phyloP scores from a whole-genome alignment of 2,113 vertebrate genomes.

The Smithornis capensis region DNA sequence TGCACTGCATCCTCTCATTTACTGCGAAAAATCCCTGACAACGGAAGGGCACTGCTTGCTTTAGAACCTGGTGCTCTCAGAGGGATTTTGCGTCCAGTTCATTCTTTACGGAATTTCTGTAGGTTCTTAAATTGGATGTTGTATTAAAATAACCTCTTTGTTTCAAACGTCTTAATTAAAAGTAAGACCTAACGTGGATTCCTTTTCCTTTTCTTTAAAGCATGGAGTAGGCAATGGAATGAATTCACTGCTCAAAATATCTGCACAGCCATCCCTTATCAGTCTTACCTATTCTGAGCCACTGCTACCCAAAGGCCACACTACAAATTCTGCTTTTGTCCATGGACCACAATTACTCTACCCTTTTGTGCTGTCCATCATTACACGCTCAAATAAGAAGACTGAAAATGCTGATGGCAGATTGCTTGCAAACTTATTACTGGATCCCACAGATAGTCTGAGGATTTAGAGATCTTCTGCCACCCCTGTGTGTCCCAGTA shows the following conservation, averaged over 20 bases:
- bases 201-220: not conserved
- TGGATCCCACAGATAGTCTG: not conserved
- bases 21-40: not conserved
- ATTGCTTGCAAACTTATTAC: not conserved
- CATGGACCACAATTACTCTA: not conserved
- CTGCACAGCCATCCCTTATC: not conserved
- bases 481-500: accelerated
- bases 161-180: not conserved
- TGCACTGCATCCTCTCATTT: not conserved
- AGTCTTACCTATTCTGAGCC: not conserved
- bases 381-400: not conserved
- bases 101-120: not conserved
- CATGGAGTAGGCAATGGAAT: not conserved
- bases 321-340: not conserved
- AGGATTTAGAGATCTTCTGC: not conserved
- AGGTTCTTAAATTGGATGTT: not conserved
- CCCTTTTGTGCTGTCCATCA: not conserved
- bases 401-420: not conserved
- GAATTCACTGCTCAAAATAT: not conserved
- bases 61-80: not conserved
- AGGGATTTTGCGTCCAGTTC: not conserved
- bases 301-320: not conserved
- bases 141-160: not conserved
- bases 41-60: not conserved
- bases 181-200: not conserved